Conservation (phyloP, 2,113 vertebrate species). For the Cariama cristata region DNA sequence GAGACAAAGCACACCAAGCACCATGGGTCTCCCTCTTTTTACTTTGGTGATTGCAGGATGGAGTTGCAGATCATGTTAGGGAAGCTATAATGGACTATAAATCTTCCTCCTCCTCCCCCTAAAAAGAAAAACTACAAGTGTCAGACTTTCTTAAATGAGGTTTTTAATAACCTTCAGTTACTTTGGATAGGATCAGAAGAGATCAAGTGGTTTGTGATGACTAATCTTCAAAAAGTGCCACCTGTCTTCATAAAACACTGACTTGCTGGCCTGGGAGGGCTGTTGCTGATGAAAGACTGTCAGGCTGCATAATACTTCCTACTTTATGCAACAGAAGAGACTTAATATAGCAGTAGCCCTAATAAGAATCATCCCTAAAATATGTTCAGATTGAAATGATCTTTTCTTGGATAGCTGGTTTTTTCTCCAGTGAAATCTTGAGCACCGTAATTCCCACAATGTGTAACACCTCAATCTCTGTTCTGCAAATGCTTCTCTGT, state of each 20-base stretch:
- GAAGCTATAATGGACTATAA: neutral
- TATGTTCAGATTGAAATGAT: neutral
- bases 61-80: neutral
- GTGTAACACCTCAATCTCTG: neutral
- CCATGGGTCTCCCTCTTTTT: neutral
- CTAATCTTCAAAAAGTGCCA: neutral
- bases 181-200: neutral
- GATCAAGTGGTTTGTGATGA: neutral
- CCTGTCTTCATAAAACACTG: neutral
- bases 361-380: neutral
- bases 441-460: neutral
- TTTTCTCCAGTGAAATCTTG: neutral
- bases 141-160: neutral
- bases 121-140: neutral
- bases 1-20: neutral
- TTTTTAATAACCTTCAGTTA: neutral
- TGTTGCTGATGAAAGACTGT: neutral
- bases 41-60: neutral
- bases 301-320: neutral
- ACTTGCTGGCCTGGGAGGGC: neutral
- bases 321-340: neutral
- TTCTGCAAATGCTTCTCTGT: neutral
- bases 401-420: neutral
- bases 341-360: neutral
- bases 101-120: neutral